Evolutionary conservation across 2,113 vertebrate genomes (phyloP), one percentile per base, ranked within the genome.

Genomic region (Rhadina sibilatrix): DNA sequence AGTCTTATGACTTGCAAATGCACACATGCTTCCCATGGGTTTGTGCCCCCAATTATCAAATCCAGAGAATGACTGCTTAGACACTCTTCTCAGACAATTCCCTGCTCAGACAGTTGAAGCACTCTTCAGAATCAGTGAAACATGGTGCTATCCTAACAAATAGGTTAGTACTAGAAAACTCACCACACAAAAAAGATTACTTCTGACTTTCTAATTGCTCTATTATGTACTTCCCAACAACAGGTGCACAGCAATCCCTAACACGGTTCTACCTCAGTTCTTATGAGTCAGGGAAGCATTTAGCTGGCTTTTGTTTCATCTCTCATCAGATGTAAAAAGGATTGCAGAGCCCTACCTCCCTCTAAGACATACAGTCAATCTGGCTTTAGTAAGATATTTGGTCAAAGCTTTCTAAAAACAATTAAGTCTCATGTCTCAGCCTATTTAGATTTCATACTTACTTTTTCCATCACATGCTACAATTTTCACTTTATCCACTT

Each of bases 401-500:
- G 72, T 54, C 52, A 77, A 46, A 77, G 19, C 42, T 70, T 74
- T 83, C 69, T 59, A 27, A 23, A 79, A 53, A 37, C 5, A 3
- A 60, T 31, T n/a, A 53, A 60, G 46, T 49, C 47, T 65, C 2
- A 0, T 21, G 24, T 69, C 59, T 83, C 44, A 75, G 28, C 25
- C 90, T 56, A 56, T 38, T 83, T 69, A 31, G 30, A 77, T 68
- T 74, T n/a, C 56, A 79, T 90, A 97, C 94, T 96, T 98, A 99
- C 99, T 99, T 98, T 99, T 99, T 88, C 99, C 99, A 91, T 99
- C 99, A 94, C 99, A 99, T 50, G 99, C 99, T 50, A 99, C 99
- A 40, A 99, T 99, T 98, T 99, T 99, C 94, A 99, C 99, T 98
- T 99, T 99, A 97, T 99, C 99, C 93, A 99, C 99, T 97, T 99